These are phyloP conservation scores for Tineola bisselliella DNA, from an alignment of 2,888 invertebrate genomes.

Conservation along the genomic window DNA sequence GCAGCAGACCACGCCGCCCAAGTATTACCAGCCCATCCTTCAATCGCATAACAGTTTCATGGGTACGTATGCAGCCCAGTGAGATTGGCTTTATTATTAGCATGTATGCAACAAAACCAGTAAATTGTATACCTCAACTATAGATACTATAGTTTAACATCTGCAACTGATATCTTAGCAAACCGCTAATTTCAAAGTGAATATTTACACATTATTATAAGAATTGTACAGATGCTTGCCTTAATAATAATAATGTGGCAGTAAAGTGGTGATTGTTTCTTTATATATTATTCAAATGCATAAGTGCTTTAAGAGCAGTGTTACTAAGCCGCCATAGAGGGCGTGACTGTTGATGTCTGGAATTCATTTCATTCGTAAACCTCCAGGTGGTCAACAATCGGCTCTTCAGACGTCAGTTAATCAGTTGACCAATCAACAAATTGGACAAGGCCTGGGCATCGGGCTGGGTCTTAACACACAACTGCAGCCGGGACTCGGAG, in stretches of 20 bases:
- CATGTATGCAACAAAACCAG: too few relatives aligned
- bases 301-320: too few relatives aligned
- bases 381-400: slow-evolving; percentile 32
- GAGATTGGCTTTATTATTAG: too few relatives aligned
- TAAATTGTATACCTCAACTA: too few relatives aligned
- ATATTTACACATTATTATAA: neutral
- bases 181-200: neutral
- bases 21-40: slow-evolving; percentile 57
- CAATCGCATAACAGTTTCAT: slow-evolving; percentile 49
- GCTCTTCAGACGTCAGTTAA: slow-evolving; percentile 38
- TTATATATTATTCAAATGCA: too few relatives aligned
- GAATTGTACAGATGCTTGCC: neutral
- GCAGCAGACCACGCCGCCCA: slow-evolving; percentile 35
- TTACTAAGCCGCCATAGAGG: too few relatives aligned
- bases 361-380: too few relatives aligned
- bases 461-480: slow-evolving; percentile 27
- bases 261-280: too few relatives aligned
- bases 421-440: slow-evolving; percentile 33
- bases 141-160: neutral
- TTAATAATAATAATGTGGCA: neutral
- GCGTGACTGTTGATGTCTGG: too few relatives aligned
- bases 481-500: slow-evolving; percentile 20
- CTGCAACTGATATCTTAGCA: neutral
- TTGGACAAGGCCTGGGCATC: slow-evolving; percentile 35
- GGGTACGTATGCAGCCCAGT: slow-evolving; percentile 42